Base-by-base conservation (phyloP, 2,888 invertebrate genomes). In the Pseudococcus jackbeardsleyi region DNA sequence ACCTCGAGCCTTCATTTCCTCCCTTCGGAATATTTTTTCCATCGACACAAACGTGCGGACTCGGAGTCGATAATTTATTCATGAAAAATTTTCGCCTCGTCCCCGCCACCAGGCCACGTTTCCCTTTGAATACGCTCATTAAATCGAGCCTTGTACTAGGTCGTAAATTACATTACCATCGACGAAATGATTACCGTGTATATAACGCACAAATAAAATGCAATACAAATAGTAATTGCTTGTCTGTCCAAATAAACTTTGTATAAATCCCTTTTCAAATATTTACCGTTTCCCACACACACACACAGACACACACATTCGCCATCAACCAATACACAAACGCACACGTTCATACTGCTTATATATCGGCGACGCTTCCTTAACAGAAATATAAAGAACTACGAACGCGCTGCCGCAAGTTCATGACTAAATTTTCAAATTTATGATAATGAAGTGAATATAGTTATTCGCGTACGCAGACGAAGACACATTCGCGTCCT, bases 371-470 rank as follows among this genome's bases (percentile, higher is more conserved):
- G n/a, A 54, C 2, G 54, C 15, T 26, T 39, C 26, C 77, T 77
- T 77, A 77, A 77, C 77, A 77, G 77, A 77, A 77, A 77, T 42
- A 77, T 77, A 77, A 77, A 77, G 77, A 77, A 77, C 77, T 77
- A 77, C 8, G 26, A 15, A 77, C n/a, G 39, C 77, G 77, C n/a
- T 42, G 33, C 77, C 54, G 54, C 54, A n/a, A 54, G n/a, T 77
- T 77, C 77, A 77, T 77, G 77, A 77, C 77, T 39, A n/a, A 77
- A 77, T 77, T 77, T 77, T 77, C 26, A 77, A 77, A 77, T 77
- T 77, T 77, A 77, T 77, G 39, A n/a, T 39, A 77, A 77, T 77
- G 17, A 42, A 77, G 77, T 39, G 39, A 77, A 77, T 17, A n/a
- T n/a, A 17, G n/a, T 17, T 54, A 54, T n/a, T 54, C 12, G 54